These are phyloP conservation scores for Pelobates fuscus DNA, from an alignment of 2,113 vertebrate genomes.

Conservation along the genomic window DNA sequence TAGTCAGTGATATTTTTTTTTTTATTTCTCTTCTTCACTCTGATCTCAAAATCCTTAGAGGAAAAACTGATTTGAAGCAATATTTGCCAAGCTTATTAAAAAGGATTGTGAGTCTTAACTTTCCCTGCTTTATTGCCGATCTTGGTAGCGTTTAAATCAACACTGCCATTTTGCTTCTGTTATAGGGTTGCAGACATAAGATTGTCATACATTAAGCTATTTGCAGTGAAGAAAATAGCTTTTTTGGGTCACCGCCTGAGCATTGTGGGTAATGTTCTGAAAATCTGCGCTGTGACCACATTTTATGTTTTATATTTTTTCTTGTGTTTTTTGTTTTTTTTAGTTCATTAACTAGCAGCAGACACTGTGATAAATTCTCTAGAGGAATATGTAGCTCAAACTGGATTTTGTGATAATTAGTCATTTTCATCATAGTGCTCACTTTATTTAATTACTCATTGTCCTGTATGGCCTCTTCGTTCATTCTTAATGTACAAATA, in stretches of 20 bases:
- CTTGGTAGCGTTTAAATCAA: constrained; percentile 16
- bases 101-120: constrained; percentile 19
- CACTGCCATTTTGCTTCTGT: constrained; percentile 6
- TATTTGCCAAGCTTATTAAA: constrained; percentile 39
- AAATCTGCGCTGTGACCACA: constrained; percentile 27
- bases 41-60: constrained; percentile 40
- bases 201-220: constrained; percentile 1
- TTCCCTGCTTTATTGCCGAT: not conserved
- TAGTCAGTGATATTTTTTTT: constrained; percentile 40
- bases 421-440: constrained; percentile 4
- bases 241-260: constrained; percentile 15
- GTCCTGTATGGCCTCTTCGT: not conserved
- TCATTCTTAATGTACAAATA: not conserved
- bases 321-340: constrained; percentile 20
- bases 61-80: constrained; percentile 14
- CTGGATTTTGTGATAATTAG: constrained; percentile 11
- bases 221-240: constrained; percentile 1
- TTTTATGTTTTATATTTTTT: constrained; percentile 27
- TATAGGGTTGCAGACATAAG: not conserved
- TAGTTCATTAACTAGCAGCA: constrained; percentile 38
- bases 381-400: constrained; percentile 1
- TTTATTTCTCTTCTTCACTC: constrained; percentile 14
- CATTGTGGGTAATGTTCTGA: constrained; percentile 28
- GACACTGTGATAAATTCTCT: constrained; percentile 5
- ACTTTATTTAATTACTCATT: constrained; percentile 1